A percentile compares a stretch with the other conserved stretches of the same genome.
Evolutionary conservation across 2,113 vertebrate species (phyloP).

Genomic region (Semnornis frantzii): DNA sequence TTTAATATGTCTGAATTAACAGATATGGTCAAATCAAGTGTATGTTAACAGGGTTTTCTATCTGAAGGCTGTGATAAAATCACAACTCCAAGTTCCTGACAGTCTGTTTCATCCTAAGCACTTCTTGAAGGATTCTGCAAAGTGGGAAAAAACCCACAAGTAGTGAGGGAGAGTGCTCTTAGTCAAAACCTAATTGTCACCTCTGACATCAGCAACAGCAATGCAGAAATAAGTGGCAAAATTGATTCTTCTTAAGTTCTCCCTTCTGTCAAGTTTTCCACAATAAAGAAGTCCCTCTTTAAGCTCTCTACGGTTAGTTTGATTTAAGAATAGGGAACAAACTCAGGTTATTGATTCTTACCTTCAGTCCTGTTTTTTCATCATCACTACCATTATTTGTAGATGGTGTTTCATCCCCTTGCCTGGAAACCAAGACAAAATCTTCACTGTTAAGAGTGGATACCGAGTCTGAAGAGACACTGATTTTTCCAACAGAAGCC

Average conservation of each 20-base stretch:
- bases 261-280: constrained; percentile 36
- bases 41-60: not conserved
- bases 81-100: not conserved
- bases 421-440: constrained; percentile 99
- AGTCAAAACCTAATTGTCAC: constrained; percentile 19
- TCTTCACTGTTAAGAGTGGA: constrained; percentile 99
- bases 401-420: constrained; percentile 97
- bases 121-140: not conserved
- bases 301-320: constrained; percentile 31
- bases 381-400: constrained; percentile 99
- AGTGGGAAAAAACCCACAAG: not conserved
- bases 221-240: constrained; percentile 3
- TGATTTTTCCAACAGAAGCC: constrained; percentile 99
- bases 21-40: not conserved
- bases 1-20: not conserved
- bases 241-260: not conserved
- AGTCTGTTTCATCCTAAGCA: not conserved
- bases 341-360: constrained; percentile 77
- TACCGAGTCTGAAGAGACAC: constrained; percentile 98
- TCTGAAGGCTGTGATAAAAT: constrained; percentile 17
- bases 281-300: constrained; percentile 51
- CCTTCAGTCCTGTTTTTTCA: constrained; percentile 99
- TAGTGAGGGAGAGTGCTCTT: constrained; percentile 9
- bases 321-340: constrained; percentile 60
- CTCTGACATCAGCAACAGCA: not conserved